These are phyloP conservation scores for Rhingia campestris DNA, from an alignment of 2,888 invertebrate species.

Conservation along the genomic window DNA sequence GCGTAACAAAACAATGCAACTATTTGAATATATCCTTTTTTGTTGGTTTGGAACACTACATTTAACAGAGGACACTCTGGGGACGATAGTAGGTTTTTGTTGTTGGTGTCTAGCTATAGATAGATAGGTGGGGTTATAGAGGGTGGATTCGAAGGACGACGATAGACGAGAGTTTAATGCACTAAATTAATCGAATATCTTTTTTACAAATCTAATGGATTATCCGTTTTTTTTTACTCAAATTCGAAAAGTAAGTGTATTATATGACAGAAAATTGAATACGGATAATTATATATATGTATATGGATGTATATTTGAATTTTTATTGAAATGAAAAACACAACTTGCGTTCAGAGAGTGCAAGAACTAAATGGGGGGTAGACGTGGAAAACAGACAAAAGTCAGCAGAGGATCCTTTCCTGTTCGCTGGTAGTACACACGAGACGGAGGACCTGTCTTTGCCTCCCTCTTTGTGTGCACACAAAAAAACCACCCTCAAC, in stretches of 20 bases:
- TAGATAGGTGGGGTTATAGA: constrained; percentile 68
- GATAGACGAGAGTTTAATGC: constrained; percentile 27
- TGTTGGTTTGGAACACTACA: background rate
- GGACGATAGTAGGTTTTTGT: constrained; percentile 25
- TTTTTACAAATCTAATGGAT: constrained; percentile 18
- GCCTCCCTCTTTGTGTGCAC: constrained; percentile 7
- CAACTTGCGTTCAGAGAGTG: constrained; percentile 83
- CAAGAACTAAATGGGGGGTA: constrained; percentile 83
- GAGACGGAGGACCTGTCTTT: constrained; percentile 31
- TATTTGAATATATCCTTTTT: constrained; percentile 25
- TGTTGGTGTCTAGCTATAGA: constrained; percentile 18
- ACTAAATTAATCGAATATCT: constrained; percentile 44
- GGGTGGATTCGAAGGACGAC: constrained; percentile 70
- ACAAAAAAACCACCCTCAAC: constrained; percentile 1
- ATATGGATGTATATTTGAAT: constrained; percentile 78
- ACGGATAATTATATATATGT: constrained; percentile 62
- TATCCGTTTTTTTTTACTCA: constrained; percentile 18
- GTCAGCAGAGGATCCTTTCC: constrained; percentile 62
- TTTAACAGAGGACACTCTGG: constrained; percentile 24
- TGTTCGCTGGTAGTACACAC: constrained; percentile 17
- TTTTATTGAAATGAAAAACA: constrained; percentile 81
- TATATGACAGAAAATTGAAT: constrained; percentile 68
- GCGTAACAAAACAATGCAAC: constrained; percentile 53
- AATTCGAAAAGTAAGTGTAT: constrained; percentile 39
- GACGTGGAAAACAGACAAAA: constrained; percentile 51